Base-by-base conservation (phyloP, 64 coral and sea anemone species). In the Stichodactyla mertensii region DNA sequence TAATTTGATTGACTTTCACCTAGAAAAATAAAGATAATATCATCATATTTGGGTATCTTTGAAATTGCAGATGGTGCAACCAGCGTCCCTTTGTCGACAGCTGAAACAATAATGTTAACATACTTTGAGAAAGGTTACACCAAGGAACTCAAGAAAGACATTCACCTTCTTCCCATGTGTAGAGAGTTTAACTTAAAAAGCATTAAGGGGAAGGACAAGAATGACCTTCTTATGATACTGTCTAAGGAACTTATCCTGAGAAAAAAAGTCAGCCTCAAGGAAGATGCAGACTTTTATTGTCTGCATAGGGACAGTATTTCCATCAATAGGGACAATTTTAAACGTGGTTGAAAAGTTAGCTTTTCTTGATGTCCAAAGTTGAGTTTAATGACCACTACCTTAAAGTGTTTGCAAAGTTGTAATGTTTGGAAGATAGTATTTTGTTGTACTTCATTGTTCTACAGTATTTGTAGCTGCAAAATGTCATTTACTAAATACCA, bases 71-170 rank as follows among this genome's bases (percentile, higher is more conserved):
- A 56, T 52, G 88, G 88, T 84, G 88, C 83, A 81, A 66, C 54
- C 54, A 80, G 24, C 19, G 84, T 91, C 7, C 89, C 89, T 24
- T 85, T 91, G 64, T 52, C 67, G 10, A 91, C 89, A 64, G 89
- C 89, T 36, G 60, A 91, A 61, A 91, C 89, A 61, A 91, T 91
- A 36, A 24, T 91, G 31, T 57, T 91, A 55, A 45, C 51, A n/a
- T 91, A 87, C 64, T 87, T 91, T 36, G 79, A 91, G 78, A 91
- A 91, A 66, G 89, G 84, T 16, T 87, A 91, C 55, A 87, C 89
- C 20, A 91, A 91, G 59, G 83, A 91, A 82, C 27, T 91, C 19
- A 91, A 91, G 55, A 91, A 81, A 81, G 89, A 86, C 57, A 26
- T 52, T 52, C 89, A 91, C 45, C 71, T 91, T 86, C 31, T 82